These are phyloP conservation scores for Apistogramma diplotaenia DNA, from an alignment of 2,113 vertebrate genomes.

Conservation along the genomic window DNA sequence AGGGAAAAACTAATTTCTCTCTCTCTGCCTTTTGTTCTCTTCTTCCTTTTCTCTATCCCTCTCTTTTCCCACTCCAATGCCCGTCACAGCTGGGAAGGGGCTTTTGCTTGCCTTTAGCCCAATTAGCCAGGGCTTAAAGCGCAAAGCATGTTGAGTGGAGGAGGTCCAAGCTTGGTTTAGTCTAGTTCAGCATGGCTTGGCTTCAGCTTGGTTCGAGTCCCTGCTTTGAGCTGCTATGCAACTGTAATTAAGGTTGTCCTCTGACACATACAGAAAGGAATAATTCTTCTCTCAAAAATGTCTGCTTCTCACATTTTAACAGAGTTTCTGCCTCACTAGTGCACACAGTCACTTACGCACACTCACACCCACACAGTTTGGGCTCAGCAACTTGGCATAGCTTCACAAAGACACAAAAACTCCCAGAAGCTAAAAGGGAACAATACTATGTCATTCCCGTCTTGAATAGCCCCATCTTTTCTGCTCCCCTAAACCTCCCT, in stretches of 20 bases:
- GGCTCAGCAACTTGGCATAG: slow-evolving; percentile 65
- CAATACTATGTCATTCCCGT: slow-evolving; percentile 72
- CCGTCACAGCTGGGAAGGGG: slow-evolving; percentile 66
- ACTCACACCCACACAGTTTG: slow-evolving; percentile 32
- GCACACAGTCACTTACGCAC: not conserved
- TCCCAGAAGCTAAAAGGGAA: slow-evolving; percentile 63
- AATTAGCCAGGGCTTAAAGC: slow-evolving; percentile 74
- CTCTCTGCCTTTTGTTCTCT: slow-evolving; percentile 4
- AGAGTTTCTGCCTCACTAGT: slow-evolving; percentile 12
- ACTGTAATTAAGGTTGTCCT: slow-evolving; percentile 73
- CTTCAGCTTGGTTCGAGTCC: slow-evolving; percentile 51
- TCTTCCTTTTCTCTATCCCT: slow-evolving; percentile 34
- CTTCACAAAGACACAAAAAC: slow-evolving; percentile 68
- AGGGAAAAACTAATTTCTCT: slow-evolving; percentile 1
- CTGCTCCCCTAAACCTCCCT: slow-evolving; percentile 36
- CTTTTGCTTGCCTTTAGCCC: slow-evolving; percentile 69
- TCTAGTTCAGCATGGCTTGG: slow-evolving; percentile 74
- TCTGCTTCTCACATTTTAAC: slow-evolving; percentile 46
- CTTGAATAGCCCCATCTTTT: slow-evolving; percentile 63
- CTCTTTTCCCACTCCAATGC: slow-evolving; percentile 60
- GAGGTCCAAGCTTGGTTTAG: slow-evolving; percentile 66
- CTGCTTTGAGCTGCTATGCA: slow-evolving; percentile 68
- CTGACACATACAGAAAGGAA: slow-evolving; percentile 62
- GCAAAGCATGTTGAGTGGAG: slow-evolving; percentile 65
- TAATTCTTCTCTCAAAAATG: slow-evolving; percentile 43